Conservation (phyloP, 2,113 vertebrate species). For the Chaetops frenatus region DNA sequence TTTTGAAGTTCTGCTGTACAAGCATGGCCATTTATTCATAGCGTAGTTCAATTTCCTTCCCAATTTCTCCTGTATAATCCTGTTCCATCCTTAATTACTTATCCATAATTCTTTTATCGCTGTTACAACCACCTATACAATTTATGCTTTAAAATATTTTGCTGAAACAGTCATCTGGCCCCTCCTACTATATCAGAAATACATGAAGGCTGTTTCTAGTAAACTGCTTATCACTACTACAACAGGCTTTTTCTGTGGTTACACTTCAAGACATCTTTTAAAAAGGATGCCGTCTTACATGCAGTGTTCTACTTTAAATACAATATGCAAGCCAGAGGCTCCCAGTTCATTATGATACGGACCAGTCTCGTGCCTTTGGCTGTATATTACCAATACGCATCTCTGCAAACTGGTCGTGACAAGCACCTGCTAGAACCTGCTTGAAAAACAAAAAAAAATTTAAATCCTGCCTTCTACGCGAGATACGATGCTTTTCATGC, state of each 20-base stretch:
- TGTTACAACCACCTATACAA: not conserved
- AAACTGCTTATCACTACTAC: not conserved
- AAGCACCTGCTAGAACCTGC: not conserved
- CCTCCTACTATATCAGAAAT: not conserved
- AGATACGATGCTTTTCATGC: not conserved
- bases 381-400: not conserved
- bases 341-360: not conserved
- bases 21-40: not conserved
- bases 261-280: not conserved
- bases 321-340: not conserved
- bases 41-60: not conserved
- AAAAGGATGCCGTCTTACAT: not conserved
- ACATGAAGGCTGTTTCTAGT: not conserved
- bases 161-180: not conserved
- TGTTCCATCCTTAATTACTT: not conserved
- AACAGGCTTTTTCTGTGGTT: not conserved
- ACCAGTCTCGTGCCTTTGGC: not conserved
- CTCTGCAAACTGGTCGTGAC: not conserved
- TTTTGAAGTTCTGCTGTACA: not conserved
- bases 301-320: not conserved
- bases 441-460: not conserved
- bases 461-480: not conserved
- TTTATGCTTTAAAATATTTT: not conserved
- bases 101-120: not conserved
- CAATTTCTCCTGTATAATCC: not conserved